These are phyloP conservation scores for Leptoteleia sp. DNA, from an alignment of 1,140 invertebrate species.

Conservation along the genomic window DNA sequence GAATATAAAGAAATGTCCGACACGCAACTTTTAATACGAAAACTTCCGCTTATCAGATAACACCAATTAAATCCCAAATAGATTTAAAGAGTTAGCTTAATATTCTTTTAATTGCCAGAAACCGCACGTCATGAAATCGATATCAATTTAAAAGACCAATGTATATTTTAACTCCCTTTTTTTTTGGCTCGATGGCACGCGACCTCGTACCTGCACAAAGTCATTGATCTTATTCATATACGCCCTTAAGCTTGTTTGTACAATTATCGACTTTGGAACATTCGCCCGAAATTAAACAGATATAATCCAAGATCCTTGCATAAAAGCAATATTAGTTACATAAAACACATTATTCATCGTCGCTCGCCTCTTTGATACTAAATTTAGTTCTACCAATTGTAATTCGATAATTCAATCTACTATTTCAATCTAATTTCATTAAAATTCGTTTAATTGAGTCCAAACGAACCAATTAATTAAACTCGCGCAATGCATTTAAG, in stretches of 20 bases:
- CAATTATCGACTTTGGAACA: conserved; percentile 11
- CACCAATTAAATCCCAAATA: conserved; percentile 1
- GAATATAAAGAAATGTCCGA: too few species aligned
- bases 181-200: conserved; percentile 18
- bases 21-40: too few species aligned
- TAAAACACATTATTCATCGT: too few species aligned
- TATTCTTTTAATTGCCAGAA: conserved; percentile 33
- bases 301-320: too few species aligned
- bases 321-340: too few species aligned
- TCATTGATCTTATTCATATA: conserved; percentile 22
- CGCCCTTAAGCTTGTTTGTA: conserved; percentile 8
- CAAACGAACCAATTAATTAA: too few species aligned
- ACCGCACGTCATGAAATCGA: conserved; percentile 26
- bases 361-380: too few species aligned
- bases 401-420: too few species aligned
- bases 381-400: too few species aligned
- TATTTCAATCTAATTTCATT: too few species aligned
- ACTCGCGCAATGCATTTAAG: too few species aligned
- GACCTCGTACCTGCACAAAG: conserved; percentile 29
- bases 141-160: conserved; percentile 17
- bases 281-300: background rate
- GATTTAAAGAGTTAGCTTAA: conserved; percentile 26
- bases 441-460: too few species aligned
- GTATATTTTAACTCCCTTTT: conserved; percentile 21
- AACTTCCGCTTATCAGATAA: conserved; percentile 4